Evolutionary conservation across 2,113 vertebrate species (phyloP).

Genomic region (Poecilia latipinna): DNA sequence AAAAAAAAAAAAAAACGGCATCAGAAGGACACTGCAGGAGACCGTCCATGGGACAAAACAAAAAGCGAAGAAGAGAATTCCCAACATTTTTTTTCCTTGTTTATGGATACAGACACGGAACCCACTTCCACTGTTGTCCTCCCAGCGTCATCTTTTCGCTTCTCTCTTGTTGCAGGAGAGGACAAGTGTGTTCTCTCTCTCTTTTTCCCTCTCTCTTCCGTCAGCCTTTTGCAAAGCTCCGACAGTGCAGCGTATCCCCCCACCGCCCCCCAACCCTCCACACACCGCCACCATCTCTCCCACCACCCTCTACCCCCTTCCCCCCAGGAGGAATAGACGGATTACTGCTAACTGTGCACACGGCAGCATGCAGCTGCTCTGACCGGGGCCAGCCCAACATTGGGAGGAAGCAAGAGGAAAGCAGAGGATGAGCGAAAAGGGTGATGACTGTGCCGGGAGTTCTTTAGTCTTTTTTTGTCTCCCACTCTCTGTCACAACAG

Average conservation of each 20-base stretch:
- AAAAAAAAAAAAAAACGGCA: conserved; percentile 47
- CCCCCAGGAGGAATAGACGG: conserved; percentile 84
- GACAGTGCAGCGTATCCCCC: conserved; percentile 76
- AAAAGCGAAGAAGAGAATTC: conserved; percentile 60
- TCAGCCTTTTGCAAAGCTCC: conserved; percentile 74
- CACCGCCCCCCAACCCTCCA: conserved; percentile 65
- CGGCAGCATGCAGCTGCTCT: conserved; percentile 85
- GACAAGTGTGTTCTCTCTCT: conserved; percentile 62
- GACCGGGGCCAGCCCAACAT: conserved; percentile 82
- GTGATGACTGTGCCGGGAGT: conserved; percentile 81
- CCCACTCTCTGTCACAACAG: conserved; percentile 79
- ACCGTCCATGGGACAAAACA: conserved; percentile 48
- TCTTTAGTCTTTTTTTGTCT: conserved; percentile 80
- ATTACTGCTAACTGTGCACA: conserved; percentile 86
- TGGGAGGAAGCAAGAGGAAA: conserved; percentile 76
- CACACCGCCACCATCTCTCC: conserved; percentile 71
- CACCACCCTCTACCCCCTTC: conserved; percentile 59
- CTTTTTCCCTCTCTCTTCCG: conserved; percentile 45
- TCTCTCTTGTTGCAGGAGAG: conserved; percentile 69
- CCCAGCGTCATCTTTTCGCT: conserved; percentile 49
- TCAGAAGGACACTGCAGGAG: conserved; percentile 72
- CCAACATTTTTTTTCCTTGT: conserved; percentile 54
- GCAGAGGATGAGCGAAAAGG: conserved; percentile 60
- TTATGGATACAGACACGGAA: conserved; percentile 69
- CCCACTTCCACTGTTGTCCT: conserved; percentile 60